Evolutionary conservation across 2,797 vertebrate species (phyloP).

Genomic region (Amblyopsis hoosieri): DNA sequence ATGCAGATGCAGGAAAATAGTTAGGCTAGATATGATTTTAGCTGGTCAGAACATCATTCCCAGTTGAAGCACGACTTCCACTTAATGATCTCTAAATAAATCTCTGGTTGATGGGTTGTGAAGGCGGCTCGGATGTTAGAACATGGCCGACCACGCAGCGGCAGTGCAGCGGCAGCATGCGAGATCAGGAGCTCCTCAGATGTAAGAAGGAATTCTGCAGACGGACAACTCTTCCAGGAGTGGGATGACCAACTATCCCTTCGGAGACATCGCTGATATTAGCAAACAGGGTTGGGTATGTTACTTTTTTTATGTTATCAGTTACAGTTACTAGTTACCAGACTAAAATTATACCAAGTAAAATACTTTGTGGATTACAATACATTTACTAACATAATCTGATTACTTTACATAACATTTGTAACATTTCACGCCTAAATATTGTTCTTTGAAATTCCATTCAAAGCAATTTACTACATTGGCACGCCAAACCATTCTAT

Average conservation of each 20-base stretch:
- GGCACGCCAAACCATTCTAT: too few relatives aligned
- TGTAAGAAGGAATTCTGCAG: slow-evolving; percentile 64
- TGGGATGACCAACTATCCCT: slow-evolving; percentile 67
- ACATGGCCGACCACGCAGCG: slow-evolving; percentile 46
- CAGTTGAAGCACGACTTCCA: slow-evolving; percentile 18
- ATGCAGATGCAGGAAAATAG: slow-evolving; percentile 30
- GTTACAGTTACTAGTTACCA: too few relatives aligned
- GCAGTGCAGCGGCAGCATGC: slow-evolving; percentile 50
- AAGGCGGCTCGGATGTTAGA: slow-evolving; percentile 60
- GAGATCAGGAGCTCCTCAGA: slow-evolving; percentile 40
- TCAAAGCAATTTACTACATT: too few relatives aligned
- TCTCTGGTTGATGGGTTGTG: slow-evolving; percentile 46
- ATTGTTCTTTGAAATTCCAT: too few relatives aligned
- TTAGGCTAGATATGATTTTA: slow-evolving; percentile 28
- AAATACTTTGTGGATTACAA: too few relatives aligned
- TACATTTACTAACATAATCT: too few relatives aligned
- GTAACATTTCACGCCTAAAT: too few relatives aligned
- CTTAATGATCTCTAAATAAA: background rate
- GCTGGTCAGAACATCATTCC: slow-evolving; percentile 33
- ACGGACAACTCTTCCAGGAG: slow-evolving; percentile 45
- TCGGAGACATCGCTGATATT: slow-evolving; percentile 70
- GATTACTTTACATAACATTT: too few relatives aligned
- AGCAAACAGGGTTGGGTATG: background rate
- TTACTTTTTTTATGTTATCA: too few relatives aligned
- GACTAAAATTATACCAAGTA: too few relatives aligned